phyloP scores from a whole-genome alignment of 2,888 invertebrate genomes.

The Euplagia quadripunctaria region DNA sequence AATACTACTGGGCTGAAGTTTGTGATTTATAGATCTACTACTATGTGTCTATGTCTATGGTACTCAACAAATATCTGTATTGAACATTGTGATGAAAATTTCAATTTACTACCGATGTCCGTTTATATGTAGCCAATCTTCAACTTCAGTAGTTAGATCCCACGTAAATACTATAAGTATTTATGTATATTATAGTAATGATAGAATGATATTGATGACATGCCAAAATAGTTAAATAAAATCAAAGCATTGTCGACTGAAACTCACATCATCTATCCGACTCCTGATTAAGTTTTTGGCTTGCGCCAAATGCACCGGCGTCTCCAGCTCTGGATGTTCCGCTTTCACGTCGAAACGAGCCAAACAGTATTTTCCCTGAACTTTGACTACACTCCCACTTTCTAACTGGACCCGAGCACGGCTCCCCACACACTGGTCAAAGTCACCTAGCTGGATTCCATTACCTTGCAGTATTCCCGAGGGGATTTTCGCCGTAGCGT shows the following conservation, averaged over 20 bases:
- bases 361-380: slow-evolving; percentile 91
- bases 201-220: background rate
- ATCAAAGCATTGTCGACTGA: slow-evolving; percentile 25
- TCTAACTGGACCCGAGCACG: slow-evolving; percentile 88
- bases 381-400: slow-evolving; percentile 86
- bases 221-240: background rate
- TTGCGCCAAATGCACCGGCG: slow-evolving; percentile 89
- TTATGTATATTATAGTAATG: background rate
- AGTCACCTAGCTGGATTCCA: slow-evolving; percentile 91
- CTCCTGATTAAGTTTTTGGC: slow-evolving; percentile 89
- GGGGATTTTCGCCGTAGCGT: slow-evolving; percentile 91
- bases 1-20: too few species aligned
- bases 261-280: slow-evolving; percentile 88
- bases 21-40: too few species aligned
- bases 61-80: too few species aligned
- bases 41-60: too few species aligned
- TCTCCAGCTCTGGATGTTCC: slow-evolving; percentile 86
- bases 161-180: too few species aligned
- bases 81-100: too few species aligned
- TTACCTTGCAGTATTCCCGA: slow-evolving; percentile 90
- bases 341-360: slow-evolving; percentile 89
- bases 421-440: slow-evolving; percentile 89
- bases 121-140: too few species aligned
- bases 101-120: too few species aligned
- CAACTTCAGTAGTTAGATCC: too few species aligned